Percentiles rank a stretch among this genome's conserved stretches.
Evolutionary conservation across 2,888 invertebrate species (phyloP).

Genomic region (Scaptomyza polygonia): DNA sequence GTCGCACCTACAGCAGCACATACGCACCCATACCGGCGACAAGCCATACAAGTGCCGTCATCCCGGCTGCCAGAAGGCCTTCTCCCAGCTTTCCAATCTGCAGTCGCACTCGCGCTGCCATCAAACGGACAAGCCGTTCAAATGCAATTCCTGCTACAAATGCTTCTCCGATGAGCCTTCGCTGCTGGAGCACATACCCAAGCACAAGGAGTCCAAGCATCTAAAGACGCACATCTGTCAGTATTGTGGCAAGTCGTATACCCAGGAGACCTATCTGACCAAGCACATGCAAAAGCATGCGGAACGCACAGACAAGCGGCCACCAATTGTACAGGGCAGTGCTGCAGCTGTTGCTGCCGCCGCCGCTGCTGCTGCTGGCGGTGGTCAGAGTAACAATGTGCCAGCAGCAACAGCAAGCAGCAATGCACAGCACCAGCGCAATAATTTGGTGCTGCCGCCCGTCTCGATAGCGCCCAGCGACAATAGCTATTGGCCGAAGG

Average conservation of each 20-base stretch:
- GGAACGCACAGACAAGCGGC: slow-evolving; percentile 95
- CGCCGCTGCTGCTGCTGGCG: slow-evolving; percentile 53
- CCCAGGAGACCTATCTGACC: slow-evolving; percentile 99
- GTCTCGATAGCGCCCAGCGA: slow-evolving; percentile 82
- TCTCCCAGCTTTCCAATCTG: slow-evolving; percentile 99
- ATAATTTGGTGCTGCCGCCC: slow-evolving; percentile 76
- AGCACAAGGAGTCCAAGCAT: slow-evolving; percentile 99
- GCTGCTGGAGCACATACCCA: slow-evolving; percentile 99
- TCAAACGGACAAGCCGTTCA: slow-evolving; percentile 99
- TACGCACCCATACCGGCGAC: slow-evolving; percentile 99
- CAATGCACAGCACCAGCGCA: slow-evolving; percentile 75
- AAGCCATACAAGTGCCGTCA: slow-evolving; percentile 99
- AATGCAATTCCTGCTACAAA: slow-evolving; percentile 99
- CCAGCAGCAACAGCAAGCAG: slow-evolving; percentile 24
- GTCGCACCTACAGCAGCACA: slow-evolving; percentile 99
- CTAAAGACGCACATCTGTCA: slow-evolving; percentile 99
- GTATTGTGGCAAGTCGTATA: slow-evolving; percentile 99
- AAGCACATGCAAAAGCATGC: slow-evolving; percentile 99
- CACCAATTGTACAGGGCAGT: slow-evolving; percentile 89
- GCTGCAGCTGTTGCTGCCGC: slow-evolving; percentile 77
- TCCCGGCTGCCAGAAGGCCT: slow-evolving; percentile 99
- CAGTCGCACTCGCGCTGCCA: slow-evolving; percentile 99
- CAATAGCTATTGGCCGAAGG: slow-evolving; percentile 93
- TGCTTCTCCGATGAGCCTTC: slow-evolving; percentile 99
- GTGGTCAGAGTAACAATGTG: slow-evolving; percentile 29